These are phyloP conservation scores for Trichogramma dendrolimi DNA, from an alignment of 2,888 invertebrate genomes.

Conservation along the genomic window DNA sequence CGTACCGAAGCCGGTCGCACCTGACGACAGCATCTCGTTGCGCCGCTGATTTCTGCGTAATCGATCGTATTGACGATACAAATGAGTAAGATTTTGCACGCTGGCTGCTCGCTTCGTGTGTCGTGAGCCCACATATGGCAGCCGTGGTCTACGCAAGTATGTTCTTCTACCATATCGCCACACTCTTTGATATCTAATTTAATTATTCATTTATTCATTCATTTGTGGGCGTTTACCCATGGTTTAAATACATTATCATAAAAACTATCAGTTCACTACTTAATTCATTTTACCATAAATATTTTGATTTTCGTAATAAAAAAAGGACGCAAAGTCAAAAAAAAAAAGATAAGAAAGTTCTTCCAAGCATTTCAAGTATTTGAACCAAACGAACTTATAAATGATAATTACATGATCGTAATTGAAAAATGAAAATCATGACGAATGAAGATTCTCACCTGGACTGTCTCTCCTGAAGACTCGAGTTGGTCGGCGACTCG, in stretches of 20 bases:
- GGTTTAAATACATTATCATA: too few relatives aligned
- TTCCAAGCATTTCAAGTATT: too few relatives aligned
- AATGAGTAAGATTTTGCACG: conserved; percentile 25
- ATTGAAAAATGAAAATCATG: too few relatives aligned
- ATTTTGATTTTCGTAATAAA: too few relatives aligned
- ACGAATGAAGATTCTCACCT: conserved; percentile 3
- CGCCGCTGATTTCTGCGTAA: conserved; percentile 3
- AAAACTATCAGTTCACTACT: too few relatives aligned
- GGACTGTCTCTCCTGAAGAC: conserved; percentile 27
- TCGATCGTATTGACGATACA: conserved; percentile 27
- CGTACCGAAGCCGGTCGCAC: background rate
- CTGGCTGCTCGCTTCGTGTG: conserved; percentile 27
- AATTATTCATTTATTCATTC: background rate
- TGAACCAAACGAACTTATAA: too few relatives aligned
- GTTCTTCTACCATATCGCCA: conserved; percentile 33
- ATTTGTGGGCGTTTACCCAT: too few relatives aligned
- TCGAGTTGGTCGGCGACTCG: conserved; percentile 20
- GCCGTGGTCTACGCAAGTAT: conserved; percentile 31
- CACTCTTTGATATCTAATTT: conserved; percentile 28
- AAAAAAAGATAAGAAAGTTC: too few relatives aligned
- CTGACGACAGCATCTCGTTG: background rate
- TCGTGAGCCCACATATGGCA: conserved; percentile 28
- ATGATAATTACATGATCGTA: too few relatives aligned
- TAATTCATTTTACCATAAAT: too few relatives aligned
- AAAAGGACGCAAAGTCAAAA: too few relatives aligned